A percentile compares a stretch with the other conserved stretches of the same genome.
These are phyloP conservation scores for Mesorhabditis sp. DNA, from an alignment of 2,888 invertebrate species.

Conservation along the genomic window DNA sequence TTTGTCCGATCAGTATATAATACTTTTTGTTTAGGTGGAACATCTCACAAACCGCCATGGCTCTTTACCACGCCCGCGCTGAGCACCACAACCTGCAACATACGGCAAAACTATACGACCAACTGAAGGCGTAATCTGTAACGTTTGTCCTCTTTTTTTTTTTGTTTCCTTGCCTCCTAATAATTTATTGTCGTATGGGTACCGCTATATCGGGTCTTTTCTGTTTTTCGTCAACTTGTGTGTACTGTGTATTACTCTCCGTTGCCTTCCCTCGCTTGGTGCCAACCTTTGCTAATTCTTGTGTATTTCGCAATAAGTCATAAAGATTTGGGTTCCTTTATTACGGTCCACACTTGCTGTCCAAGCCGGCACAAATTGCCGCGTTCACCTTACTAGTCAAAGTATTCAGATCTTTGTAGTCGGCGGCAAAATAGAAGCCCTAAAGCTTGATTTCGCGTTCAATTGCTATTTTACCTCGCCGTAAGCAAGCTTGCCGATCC, in stretches of 20 bases:
- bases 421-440: conserved; percentile 32
- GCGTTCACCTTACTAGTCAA: conserved; percentile 24
- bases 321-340: not conserved
- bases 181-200: no score
- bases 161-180: not conserved
- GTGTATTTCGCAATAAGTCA: no score
- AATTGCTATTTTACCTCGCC: conserved; percentile 11
- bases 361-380: conserved; percentile 27
- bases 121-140: conserved; percentile 4
- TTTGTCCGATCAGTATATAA: no score
- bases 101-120: not conserved
- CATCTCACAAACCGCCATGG: conserved; percentile 39
- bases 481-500: conserved; percentile 25
- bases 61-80: conserved; percentile 51
- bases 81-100: conserved; percentile 23
- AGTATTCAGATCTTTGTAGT: conserved; percentile 21
- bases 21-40: not conserved
- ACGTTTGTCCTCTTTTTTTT: not conserved
- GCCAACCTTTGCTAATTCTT: no score
- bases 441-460: conserved; percentile 5
- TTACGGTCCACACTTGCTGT: conserved; percentile 24
- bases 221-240: no score
- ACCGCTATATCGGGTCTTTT: no score
- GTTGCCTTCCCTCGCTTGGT: no score
- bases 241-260: no score